Percentiles rank a stretch among this genome's conserved stretches.
These are phyloP conservation scores for Gnathochromis pfefferi DNA, from an alignment of 2,113 vertebrate species.

Conservation along the genomic window DNA sequence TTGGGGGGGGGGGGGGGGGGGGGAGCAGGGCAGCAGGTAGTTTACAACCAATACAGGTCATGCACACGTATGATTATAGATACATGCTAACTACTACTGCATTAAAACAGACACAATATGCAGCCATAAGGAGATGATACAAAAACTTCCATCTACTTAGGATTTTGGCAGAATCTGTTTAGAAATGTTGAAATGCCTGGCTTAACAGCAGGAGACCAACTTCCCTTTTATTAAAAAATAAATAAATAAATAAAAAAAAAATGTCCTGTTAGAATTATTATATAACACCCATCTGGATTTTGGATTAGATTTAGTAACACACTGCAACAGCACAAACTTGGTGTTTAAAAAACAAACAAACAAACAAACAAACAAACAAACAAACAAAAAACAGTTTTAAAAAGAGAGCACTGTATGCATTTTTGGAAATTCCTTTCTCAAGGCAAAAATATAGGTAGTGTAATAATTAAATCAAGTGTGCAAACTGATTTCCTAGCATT, in stretches of 20 bases:
- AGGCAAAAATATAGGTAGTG: neutral
- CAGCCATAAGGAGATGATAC: too few species aligned
- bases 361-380: rapidly evolving
- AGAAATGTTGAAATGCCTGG: too few species aligned
- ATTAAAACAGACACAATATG: neutral
- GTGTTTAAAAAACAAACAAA: neutral
- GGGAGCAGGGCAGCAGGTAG: too few species aligned
- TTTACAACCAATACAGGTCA: neutral
- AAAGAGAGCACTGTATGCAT: neutral
- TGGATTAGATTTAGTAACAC: neutral
- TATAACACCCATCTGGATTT: neutral
- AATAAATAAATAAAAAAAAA: too few species aligned
- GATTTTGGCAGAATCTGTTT: too few species aligned
- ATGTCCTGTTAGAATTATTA: neutral
- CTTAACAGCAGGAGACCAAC: too few species aligned
- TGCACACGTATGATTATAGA: neutral
- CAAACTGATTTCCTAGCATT: neutral
- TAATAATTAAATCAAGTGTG: neutral
- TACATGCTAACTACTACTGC: neutral
- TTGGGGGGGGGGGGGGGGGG: too few species aligned
- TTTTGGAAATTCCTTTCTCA: neutral
- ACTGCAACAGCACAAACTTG: neutral
- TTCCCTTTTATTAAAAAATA: too few species aligned
- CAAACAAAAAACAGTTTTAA: neutral
- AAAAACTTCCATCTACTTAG: too few species aligned